phyloP scores from a whole-genome alignment of 37 sponge, comb jelly and placozoan genomes.

The Eunapius fragilis region DNA sequence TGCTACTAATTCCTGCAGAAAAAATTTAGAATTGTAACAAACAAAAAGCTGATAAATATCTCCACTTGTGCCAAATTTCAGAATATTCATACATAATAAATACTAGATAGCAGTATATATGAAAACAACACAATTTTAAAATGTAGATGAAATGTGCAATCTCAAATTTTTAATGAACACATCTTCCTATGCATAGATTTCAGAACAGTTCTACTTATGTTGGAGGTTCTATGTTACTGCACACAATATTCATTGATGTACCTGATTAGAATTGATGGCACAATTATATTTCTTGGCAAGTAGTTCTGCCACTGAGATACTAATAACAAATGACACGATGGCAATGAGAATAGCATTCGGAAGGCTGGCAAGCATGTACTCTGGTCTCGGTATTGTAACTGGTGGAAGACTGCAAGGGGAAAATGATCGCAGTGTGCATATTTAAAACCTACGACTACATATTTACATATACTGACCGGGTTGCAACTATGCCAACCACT shows the following conservation, averaged over 20 bases:
- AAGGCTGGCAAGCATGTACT: slow-evolving; percentile 16
- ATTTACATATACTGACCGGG: background rate
- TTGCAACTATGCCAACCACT: slow-evolving; percentile 13
- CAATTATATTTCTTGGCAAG: slow-evolving; percentile 81
- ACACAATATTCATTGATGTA: background rate
- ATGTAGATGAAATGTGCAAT: too few species aligned
- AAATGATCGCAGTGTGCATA: too few species aligned
- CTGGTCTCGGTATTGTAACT: slow-evolving; percentile 4
- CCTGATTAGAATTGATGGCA: slow-evolving; percentile 67
- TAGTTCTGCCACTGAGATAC: slow-evolving; percentile 69
- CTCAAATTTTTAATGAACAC: slow-evolving; percentile 69
- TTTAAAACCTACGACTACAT: background rate
- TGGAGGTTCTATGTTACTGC: background rate
- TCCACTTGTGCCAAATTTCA: background rate
- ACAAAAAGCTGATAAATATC: background rate
- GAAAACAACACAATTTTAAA: too few species aligned
- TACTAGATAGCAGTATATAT: background rate
- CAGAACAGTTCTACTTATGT: slow-evolving; percentile 51
- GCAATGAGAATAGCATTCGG: slow-evolving; percentile 67
- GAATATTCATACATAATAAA: background rate
- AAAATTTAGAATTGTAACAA: background rate
- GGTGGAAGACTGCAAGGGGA: background rate
- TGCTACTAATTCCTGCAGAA: slow-evolving; percentile 79
- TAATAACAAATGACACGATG: slow-evolving; percentile 69
- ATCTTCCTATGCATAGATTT: slow-evolving; percentile 71